Evolutionary conservation across 2,888 invertebrate species (phyloP), one percentile per base, ranked within the genome.

Genomic region (Hyposoter dolosus): DNA sequence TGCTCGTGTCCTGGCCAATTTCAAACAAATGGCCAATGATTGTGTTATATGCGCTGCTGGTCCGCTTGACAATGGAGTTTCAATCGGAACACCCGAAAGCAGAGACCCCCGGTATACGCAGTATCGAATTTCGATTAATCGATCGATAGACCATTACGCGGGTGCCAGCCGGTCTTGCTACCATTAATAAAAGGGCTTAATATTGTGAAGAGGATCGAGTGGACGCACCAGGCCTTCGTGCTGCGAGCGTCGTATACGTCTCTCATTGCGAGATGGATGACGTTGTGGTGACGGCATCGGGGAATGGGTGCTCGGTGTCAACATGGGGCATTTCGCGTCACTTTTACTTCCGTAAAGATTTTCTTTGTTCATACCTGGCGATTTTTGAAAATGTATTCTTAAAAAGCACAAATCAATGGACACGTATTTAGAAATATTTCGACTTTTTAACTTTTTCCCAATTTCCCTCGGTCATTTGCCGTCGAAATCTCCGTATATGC

Each of bases 61-160:
- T n/a, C 50, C 28, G 19, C 32, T 35, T 40, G 19, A 32, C 68
- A 47, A 66, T 15, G 43, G 28, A 45, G 45, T 47, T 45, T 35
- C 28, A 65, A 50, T 66, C 35, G 32, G 10, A 35, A 32, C 40
- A 60, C 66, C 63, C 68, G 77, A 87, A 84, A 86, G 84, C 15
- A 28, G 45, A 75, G 56, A 68, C 5, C 82, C 56, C 72, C 0
- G 4, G 23, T 28, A 23, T 23, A 63, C 76, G 76, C 75, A 87
- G 90, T 93, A 94, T 94, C 92, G 93, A 93, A 93, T 93, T 93
- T 93, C 93, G 93, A 94, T 94, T 93, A 94, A 94, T 94, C 94
- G 94, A 92, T 93, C 90, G 91, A 78, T 45, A 88, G 89, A 88
- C 92, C 90, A 90, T 91, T 91, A 91, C 91, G 88, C 86, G 90